phyloP scores from a whole-genome alignment of 2,113 vertebrate species.

The Antechinus stuartii region DNA sequence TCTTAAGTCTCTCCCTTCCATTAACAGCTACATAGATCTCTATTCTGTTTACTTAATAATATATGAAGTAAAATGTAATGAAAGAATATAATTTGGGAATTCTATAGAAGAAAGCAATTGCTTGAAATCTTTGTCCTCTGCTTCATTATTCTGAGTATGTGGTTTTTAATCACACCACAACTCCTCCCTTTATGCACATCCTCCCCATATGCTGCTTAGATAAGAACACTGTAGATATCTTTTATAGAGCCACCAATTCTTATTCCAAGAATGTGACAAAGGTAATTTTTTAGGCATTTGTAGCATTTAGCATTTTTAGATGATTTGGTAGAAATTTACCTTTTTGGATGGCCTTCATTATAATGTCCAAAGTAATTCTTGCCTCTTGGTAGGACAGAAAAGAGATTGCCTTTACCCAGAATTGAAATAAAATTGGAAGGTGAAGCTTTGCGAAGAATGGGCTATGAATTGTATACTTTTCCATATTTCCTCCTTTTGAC shows the following conservation, averaged over 20 bases:
- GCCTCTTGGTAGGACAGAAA: not conserved
- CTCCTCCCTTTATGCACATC: not conserved
- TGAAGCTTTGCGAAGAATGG: not conserved
- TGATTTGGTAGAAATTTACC: not conserved
- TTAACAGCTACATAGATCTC: constrained; percentile 34
- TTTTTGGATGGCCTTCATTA: not conserved
- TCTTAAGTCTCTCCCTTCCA: constrained; percentile 24
- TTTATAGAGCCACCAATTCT: not conserved
- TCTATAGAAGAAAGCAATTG: not conserved
- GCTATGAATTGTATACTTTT: constrained; percentile 42
- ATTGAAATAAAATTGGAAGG: constrained; percentile 37
- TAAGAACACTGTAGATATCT: not conserved
- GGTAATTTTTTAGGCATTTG: not conserved
- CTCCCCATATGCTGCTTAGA: not conserved
- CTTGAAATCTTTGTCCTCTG: not conserved
- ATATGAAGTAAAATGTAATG: constrained; percentile 1
- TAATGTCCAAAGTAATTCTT: constrained; percentile 52
- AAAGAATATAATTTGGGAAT: not conserved
- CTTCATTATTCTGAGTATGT: not conserved
- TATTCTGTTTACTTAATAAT: constrained; percentile 6
- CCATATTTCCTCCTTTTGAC: constrained; percentile 55
- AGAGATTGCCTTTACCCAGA: constrained; percentile 23
- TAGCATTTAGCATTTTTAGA: not conserved
- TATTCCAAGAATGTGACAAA: not conserved
- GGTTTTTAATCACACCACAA: not conserved